Conservation (phyloP, 2,797 vertebrate species). For the Pseudotriccus pelzelni region DNA sequence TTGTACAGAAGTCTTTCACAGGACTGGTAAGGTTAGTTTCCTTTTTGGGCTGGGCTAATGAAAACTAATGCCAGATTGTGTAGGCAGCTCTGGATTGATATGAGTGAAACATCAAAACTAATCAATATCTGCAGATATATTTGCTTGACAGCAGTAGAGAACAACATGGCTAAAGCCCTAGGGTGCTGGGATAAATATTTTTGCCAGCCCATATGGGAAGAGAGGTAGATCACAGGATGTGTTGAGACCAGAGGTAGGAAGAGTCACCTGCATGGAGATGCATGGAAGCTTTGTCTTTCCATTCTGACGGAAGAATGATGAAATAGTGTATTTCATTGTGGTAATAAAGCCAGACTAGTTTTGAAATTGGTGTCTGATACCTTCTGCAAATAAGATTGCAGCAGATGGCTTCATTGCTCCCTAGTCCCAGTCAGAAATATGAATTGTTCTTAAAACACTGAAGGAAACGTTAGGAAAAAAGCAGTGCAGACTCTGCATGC, state of each 20-base stretch:
- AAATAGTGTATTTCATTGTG: not conserved
- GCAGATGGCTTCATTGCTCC: not conserved
- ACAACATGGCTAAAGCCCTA: rapidly evolving
- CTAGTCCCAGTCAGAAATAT: not conserved
- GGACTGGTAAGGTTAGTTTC: not conserved
- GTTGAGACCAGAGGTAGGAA: not conserved
- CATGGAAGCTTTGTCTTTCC: not conserved
- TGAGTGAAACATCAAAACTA: not conserved
- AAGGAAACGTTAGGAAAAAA: not conserved
- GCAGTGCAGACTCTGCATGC: not conserved
- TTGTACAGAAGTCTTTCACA: not conserved
- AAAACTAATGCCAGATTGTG: not conserved
- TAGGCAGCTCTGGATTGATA: not conserved
- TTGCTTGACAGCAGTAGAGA: not conserved
- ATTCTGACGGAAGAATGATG: not conserved
- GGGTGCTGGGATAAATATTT: not conserved
- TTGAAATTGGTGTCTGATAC: not conserved
- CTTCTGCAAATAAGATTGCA: not conserved
- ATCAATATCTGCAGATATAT: not conserved
- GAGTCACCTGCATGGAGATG: not conserved
- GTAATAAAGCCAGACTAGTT: not conserved
- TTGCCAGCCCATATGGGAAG: not conserved
- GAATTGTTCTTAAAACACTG: not conserved
- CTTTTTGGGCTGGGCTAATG: not conserved
- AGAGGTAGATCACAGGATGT: not conserved